Base-by-base conservation (phyloP, 2,888 invertebrate genomes). In the Himalopsyche tibetana region DNA sequence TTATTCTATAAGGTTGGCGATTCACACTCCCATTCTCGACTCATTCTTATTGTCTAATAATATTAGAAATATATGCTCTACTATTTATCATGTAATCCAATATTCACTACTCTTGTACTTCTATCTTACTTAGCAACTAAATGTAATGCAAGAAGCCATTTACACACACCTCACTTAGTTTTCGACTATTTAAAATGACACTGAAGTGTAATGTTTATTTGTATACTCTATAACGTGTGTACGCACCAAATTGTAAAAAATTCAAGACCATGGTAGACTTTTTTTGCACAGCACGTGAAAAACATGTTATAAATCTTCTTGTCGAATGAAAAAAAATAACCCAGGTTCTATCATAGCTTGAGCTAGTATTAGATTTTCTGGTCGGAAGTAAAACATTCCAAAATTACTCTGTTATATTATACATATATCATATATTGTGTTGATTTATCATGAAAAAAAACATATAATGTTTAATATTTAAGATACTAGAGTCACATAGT, bases 61-160 rank as follows among this genome's bases (percentile, higher is more conserved):
- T 82, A 79, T 85, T 87, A 87, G 87, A 81, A 81, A 55, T 84
- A 38, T 88, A 87, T 84, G 83, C 87, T 81, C 82, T 81, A 84
- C 86, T 87, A 87, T 83, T 87, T 84, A 88, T 82, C 86, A 87
- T 84, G 80, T 87, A 88, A 88, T 88, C 86, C 87, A 86, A 82
- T 87, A 87, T 84, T 85, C 86, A 88, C 55, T 88, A 86, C 87
- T 88, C 86, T 88, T 85, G 86, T 88, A 88, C 84, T 86, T 85
- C 87, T 87, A 87, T 80, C 80, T 80, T 80, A 80, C 51, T 45
- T 80, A 80, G 80, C 80, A 17, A 45, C 80, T 80, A 45, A 80
- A 80, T 74, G 74, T 74, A 74, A 74, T 74, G 36, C 74, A 74
- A 74, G 38, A 74, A 36, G 74, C 38, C 74, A 74, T 74, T 74